A percentile compares a stretch with the other conserved stretches of the same genome.
Conservation (phyloP, 2,888 invertebrate species). For the Caenorhabditis auriculariae region DNA sequence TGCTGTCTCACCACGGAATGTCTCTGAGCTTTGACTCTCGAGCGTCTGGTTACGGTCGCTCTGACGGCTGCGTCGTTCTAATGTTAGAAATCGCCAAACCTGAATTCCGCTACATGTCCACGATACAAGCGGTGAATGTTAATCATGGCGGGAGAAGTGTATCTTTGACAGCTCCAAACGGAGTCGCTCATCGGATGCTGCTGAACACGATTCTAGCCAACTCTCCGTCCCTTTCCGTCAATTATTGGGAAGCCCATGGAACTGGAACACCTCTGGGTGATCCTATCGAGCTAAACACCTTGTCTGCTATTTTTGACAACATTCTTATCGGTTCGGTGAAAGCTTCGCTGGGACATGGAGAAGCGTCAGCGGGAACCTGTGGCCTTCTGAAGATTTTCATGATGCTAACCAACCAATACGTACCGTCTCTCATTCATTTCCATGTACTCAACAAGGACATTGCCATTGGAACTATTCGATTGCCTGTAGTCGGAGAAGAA, state of each 20-base stretch:
- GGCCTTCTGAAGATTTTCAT: constrained; percentile 52
- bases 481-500: constrained; percentile 47
- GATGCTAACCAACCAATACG: constrained; percentile 42
- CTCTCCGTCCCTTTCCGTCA: constrained; percentile 16
- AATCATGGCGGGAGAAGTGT: constrained; percentile 62
- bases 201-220: constrained; percentile 24
- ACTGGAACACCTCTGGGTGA: constrained; percentile 63
- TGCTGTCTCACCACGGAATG: constrained; percentile 61
- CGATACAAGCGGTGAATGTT: constrained; percentile 46
- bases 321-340: constrained; percentile 44
- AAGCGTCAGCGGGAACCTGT: constrained; percentile 58
- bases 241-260: constrained; percentile 63
- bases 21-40: constrained; percentile 62
- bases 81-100: constrained; percentile 54
- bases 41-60: constrained; percentile 64
- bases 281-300: constrained; percentile 59
- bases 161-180: constrained; percentile 62
- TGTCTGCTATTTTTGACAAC: constrained; percentile 38
- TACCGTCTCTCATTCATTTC: constrained; percentile 51
- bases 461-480: constrained; percentile 25
- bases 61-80: constrained; percentile 63
- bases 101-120: constrained; percentile 28
- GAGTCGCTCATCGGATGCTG: constrained; percentile 52
- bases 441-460: constrained; percentile 53
- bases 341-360: constrained; percentile 57